Percentiles rank a stretch among this genome's conserved stretches.
phyloP scores from a whole-genome alignment of 2,888 invertebrate species.

The Melanchra persicariae region DNA sequence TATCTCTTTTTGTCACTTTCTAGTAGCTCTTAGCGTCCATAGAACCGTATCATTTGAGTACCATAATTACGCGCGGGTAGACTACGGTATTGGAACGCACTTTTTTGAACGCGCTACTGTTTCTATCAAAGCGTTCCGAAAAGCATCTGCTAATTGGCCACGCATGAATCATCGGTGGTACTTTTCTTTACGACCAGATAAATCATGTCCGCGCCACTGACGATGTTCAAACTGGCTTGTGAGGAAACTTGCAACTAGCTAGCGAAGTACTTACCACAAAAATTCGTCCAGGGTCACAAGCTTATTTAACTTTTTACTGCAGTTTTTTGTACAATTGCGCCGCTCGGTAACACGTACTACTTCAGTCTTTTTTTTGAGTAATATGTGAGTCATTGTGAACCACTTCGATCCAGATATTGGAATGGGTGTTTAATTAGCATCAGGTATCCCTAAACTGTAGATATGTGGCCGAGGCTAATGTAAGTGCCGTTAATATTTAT shows the following conservation, averaged over 20 bases:
- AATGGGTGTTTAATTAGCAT: constrained; percentile 50
- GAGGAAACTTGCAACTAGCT: constrained; percentile 29
- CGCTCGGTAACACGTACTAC: constrained; percentile 58
- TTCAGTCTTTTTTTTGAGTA: constrained; percentile 61
- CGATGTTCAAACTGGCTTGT: constrained; percentile 40
- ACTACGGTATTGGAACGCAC: constrained; percentile 10
- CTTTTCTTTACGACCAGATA: constrained; percentile 51
- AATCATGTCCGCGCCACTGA: constrained; percentile 45
- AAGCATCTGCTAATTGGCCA: constrained; percentile 49
- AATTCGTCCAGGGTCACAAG: constrained; percentile 68
- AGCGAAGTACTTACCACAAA: constrained; percentile 30
- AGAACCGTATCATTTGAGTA: constrained; percentile 6
- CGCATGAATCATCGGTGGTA: constrained; percentile 51
- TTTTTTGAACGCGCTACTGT: constrained; percentile 20
- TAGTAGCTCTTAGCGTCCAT: background rate
- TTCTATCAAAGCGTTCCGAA: constrained; percentile 35
- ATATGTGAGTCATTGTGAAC: constrained; percentile 61
- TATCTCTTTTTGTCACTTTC: background rate
- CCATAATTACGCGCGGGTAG: constrained; percentile 2
- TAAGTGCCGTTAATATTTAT: constrained; percentile 19
- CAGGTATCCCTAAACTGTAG: constrained; percentile 27
- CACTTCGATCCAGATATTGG: constrained; percentile 33
- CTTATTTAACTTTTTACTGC: constrained; percentile 74
- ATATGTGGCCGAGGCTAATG: constrained; percentile 10
- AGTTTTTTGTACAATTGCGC: constrained; percentile 70